Base-by-base conservation (phyloP, 2,888 invertebrate species). In the Platycnemis pennipes region DNA sequence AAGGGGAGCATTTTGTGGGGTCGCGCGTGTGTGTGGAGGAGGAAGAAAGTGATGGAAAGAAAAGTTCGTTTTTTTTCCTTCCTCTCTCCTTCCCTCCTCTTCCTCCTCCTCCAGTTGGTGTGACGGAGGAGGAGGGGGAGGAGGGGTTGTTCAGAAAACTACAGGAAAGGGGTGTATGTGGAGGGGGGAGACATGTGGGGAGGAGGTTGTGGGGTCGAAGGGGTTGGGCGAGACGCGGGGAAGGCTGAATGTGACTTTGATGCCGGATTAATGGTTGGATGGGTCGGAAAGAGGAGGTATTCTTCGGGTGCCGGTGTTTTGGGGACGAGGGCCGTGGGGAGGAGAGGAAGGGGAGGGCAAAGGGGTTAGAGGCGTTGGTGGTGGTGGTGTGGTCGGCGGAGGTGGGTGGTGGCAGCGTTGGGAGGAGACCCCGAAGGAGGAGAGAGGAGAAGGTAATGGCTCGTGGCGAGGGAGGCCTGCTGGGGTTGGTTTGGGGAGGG, bases 261-360 rank as follows among this genome's bases (percentile, higher is more conserved):
- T 87, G 87, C 87, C 87, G 63, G 91, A 69, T 56, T 91, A 91
- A 91, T 91, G 91, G 91, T 37, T 45, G 77, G 77, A 77, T 77
- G 77, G 77, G 77, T 77, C 77, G 77, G 77, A 77, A 77, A 77
- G 77, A 77, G 77, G 77, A 13, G 91, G 91, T 63, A 44, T 91
- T 63, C 91, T 63, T 44, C 91, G 69, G 44, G 46, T 46, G 87
- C 45, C 46, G 46, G 87, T 91, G 91, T 91, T 91, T 91, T 37
- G 77, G 77, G 37, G 77, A 53, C 53, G 53, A 53, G 53, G 53
- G 63, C 2, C 31, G 69, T n/a, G 31, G 19, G 7, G 1, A n/a
- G 63, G 11, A 19, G 8, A 19, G n/a, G 77, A 13, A 22, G 69
- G 69, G 31, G 19, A 26, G 1, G 63, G 63, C 19, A 19, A 11